These are phyloP conservation scores for Cephus cinctus DNA, from an alignment of 1,140 invertebrate genomes.

Conservation along the genomic window DNA sequence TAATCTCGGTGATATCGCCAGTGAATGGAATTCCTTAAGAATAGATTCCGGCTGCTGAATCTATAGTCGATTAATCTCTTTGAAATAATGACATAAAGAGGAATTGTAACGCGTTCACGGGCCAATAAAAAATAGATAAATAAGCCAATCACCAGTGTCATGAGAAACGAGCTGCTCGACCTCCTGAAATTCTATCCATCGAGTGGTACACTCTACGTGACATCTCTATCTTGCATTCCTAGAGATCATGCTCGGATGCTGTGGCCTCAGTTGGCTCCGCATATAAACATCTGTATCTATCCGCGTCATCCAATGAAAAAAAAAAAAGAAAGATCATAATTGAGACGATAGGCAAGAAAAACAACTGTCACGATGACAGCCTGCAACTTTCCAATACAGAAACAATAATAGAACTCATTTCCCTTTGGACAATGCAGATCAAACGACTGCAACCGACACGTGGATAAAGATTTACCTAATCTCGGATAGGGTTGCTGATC, in stretches of 20 bases:
- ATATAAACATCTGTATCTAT: neutral
- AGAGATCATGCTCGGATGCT: neutral
- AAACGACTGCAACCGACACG: too few relatives aligned
- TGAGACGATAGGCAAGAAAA: neutral
- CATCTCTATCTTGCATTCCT: neutral
- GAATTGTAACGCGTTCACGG: neutral
- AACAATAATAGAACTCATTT: neutral
- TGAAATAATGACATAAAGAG: neutral
- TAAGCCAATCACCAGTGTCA: conserved; percentile 2
- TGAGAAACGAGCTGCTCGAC: neutral
- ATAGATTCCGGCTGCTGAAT: too few relatives aligned
- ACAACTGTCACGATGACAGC: neutral
- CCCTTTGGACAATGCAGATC: too few relatives aligned
- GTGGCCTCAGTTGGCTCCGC: neutral
- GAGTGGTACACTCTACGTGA: too few relatives aligned
- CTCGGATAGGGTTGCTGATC: too few relatives aligned
- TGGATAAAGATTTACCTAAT: too few relatives aligned
- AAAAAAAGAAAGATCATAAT: neutral
- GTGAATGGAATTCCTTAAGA: too few relatives aligned
- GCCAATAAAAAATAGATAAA: conserved; percentile 7
- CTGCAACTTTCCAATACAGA: neutral
- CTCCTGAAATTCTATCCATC: neutral
- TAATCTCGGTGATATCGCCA: too few relatives aligned
- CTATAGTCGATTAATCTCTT: neutral
- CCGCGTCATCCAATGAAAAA: too few relatives aligned